Evolutionary conservation across 2,113 vertebrate genomes (phyloP).

Genomic region (Eleginops maclovinus): DNA sequence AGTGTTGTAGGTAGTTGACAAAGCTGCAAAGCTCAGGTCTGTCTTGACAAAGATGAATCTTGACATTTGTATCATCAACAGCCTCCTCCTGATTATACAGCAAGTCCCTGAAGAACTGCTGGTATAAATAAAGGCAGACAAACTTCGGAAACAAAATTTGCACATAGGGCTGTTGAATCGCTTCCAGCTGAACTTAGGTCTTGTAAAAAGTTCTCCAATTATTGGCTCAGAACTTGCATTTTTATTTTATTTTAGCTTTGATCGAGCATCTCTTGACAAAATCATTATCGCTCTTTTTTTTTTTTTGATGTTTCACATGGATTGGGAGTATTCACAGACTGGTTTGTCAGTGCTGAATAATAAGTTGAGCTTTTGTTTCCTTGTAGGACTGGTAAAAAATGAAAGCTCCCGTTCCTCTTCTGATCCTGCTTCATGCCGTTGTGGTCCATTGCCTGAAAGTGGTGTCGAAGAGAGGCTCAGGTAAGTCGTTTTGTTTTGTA

Average conservation of each 20-base stretch:
- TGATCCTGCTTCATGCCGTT: constrained; percentile 93
- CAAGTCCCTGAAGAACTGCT: constrained; percentile 37
- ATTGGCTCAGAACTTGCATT: constrained; percentile 9
- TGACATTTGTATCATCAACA: constrained; percentile 59
- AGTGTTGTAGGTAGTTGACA: constrained; percentile 34
- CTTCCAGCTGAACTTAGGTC: constrained; percentile 35
- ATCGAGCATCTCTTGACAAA: constrained; percentile 20
- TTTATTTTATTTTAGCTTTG: constrained; percentile 12
- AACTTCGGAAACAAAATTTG: constrained; percentile 15
- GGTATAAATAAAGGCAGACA: constrained; percentile 48
- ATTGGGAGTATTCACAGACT: constrained; percentile 2
- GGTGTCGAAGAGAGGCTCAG: constrained; percentile 97
- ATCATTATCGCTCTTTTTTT: constrained; percentile 14
- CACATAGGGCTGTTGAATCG: constrained; percentile 7
- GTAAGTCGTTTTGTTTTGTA: constrained; percentile 82
- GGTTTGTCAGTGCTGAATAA: constrained; percentile 16
- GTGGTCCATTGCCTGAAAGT: constrained; percentile 95
- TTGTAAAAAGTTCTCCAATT: constrained; percentile 35
- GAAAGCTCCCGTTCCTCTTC: constrained; percentile 93
- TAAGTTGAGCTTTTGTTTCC: constrained; percentile 50
- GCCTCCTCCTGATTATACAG: constrained; percentile 52
- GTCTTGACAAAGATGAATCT: constrained; percentile 38
- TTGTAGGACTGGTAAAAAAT: constrained; percentile 87
- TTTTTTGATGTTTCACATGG: constrained; percentile 17
- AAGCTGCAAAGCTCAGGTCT: constrained; percentile 43